A percentile compares a stretch with the other conserved stretches of the same genome.
phyloP scores from a whole-genome alignment of 2,888 invertebrate species.

The Eilema sororculum region DNA sequence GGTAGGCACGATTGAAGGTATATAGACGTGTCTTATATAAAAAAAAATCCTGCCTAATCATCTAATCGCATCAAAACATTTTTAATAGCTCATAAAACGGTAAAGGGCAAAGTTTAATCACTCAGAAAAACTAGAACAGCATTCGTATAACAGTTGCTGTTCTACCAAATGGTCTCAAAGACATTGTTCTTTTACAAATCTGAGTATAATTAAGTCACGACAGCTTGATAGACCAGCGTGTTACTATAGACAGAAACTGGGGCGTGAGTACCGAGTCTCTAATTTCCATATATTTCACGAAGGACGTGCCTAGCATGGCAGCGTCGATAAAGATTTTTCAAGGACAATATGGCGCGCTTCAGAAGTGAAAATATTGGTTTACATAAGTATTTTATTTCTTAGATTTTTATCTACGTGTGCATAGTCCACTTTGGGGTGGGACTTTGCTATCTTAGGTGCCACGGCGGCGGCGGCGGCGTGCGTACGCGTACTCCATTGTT shows the following conservation, averaged over 20 bases:
- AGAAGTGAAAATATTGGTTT: not conserved
- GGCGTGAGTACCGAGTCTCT: constrained; percentile 58
- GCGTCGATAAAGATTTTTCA: constrained; percentile 38
- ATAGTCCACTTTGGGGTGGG: too few species aligned
- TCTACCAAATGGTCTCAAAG: constrained; percentile 22
- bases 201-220: constrained; percentile 48
- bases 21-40: too few species aligned
- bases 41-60: too few species aligned
- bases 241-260: constrained; percentile 61
- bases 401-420: not conserved
- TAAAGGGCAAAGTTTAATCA: constrained; percentile 52
- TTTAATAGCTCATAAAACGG: not conserved
- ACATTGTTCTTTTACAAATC: constrained; percentile 48
- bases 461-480: too few species aligned
- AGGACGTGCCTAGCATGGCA: constrained; percentile 58
- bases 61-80: too few species aligned
- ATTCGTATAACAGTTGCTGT: constrained; percentile 21
- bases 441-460: too few species aligned
- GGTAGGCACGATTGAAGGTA: too few species aligned
- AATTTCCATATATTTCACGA: constrained; percentile 71
- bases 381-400: not conserved
- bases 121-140: constrained; percentile 36
- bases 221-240: constrained; percentile 69
- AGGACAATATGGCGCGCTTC: constrained; percentile 21
- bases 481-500: too few species aligned